A percentile compares a stretch with the other conserved stretches of the same genome.
These are phyloP conservation scores for Eupithecia dodoneata DNA, from an alignment of 2,888 invertebrate genomes.

Conservation along the genomic window DNA sequence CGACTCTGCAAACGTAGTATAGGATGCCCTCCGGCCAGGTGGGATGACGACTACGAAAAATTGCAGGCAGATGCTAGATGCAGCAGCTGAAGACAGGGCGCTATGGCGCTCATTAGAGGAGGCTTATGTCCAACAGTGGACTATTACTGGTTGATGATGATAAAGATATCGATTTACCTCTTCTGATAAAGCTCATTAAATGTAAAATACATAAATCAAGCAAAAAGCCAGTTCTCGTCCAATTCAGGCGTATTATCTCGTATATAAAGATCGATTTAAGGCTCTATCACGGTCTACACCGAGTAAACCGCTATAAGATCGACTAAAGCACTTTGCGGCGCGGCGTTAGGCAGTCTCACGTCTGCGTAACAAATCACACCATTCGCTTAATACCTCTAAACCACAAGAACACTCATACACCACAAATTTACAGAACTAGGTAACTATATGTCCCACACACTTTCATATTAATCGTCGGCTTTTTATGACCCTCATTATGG, in stretches of 20 bases:
- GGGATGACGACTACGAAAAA: too few species aligned
- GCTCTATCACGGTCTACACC: conserved; percentile 27
- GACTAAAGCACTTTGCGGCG: conserved; percentile 62
- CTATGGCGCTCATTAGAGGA: too few species aligned
- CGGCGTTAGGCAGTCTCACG: conserved; percentile 59
- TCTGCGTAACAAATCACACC: conserved; percentile 60
- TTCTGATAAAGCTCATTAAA: background rate
- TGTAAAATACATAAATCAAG: background rate
- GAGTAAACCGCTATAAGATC: conserved; percentile 52
- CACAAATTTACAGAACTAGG: conserved; percentile 42
- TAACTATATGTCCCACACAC: conserved; percentile 31
- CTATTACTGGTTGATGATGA: too few species aligned
- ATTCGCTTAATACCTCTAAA: conserved; percentile 58
- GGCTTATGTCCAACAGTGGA: too few species aligned
- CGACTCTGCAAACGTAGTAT: too few species aligned
- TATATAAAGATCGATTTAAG: conserved; percentile 6
- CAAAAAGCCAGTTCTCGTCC: background rate
- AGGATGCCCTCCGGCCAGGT: too few species aligned
- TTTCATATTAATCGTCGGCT: conserved; percentile 43
- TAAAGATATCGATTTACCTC: too few species aligned
- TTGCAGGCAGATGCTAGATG: too few species aligned
- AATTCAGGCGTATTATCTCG: conserved; percentile 8
- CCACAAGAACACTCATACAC: conserved; percentile 57
- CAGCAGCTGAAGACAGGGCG: too few species aligned
- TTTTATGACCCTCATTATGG: conserved; percentile 37